A percentile compares a stretch with the other conserved stretches of the same genome.
Conservation (phyloP, 2,797 vertebrate species). For the Morelia viridis region DNA sequence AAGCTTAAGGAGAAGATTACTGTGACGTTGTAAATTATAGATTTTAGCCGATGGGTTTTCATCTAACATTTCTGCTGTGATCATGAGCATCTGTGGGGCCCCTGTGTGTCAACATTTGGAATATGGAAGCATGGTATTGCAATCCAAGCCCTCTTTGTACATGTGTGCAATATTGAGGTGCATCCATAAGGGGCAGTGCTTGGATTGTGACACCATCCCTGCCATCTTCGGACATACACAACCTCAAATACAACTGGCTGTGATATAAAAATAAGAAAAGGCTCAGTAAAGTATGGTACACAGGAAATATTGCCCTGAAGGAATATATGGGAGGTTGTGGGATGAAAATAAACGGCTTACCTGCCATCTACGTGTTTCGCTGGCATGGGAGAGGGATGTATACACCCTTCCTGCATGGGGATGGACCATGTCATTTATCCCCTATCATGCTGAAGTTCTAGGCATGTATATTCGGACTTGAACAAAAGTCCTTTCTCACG, state of each 20-base stretch:
- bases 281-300: not conserved
- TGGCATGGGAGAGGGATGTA: not conserved
- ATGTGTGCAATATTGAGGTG: not conserved
- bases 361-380: not conserved
- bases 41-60: not conserved
- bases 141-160: not conserved
- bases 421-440: not conserved
- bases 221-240: not conserved
- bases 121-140: not conserved
- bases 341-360: not conserved
- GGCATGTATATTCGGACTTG: not conserved
- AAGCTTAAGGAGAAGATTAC: not conserved
- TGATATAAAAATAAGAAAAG: not conserved
- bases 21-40: not conserved
- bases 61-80: not conserved
- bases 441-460: not conserved
- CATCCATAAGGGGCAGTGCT: not conserved
- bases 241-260: not conserved
- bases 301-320: not conserved
- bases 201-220: not conserved
- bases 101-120: not conserved
- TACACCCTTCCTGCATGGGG: not conserved
- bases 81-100: not conserved
- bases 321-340: not conserved
- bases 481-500: not conserved